A percentile compares a stretch with the other conserved stretches of the same genome.
phyloP scores from a whole-genome alignment of 2,888 invertebrate genomes.

The Pharmacophagus antenor region DNA sequence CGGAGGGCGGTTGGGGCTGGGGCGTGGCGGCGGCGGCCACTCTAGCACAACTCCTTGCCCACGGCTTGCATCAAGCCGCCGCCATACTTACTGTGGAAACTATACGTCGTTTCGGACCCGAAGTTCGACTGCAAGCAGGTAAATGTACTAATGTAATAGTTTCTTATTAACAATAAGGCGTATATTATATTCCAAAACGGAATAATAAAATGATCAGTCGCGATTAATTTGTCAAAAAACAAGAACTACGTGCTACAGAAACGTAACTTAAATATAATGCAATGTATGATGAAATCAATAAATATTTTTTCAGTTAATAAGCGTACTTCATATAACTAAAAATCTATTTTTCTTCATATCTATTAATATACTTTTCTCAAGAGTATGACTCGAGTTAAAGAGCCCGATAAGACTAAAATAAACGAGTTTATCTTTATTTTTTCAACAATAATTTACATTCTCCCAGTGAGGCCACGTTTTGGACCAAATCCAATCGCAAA shows the following conservation, averaged over 20 bases:
- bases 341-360: neutral
- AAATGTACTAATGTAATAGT: no score
- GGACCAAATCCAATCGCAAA: constrained; percentile 44
- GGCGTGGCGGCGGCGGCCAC: constrained; percentile 87
- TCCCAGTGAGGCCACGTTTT: constrained; percentile 40
- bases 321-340: no score
- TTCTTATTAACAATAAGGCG: no score
- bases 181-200: no score
- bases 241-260: no score
- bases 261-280: no score
- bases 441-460: constrained; percentile 36
- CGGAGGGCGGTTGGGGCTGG: constrained; percentile 95
- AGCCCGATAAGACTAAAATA: constrained; percentile 22
- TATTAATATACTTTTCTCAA: constrained; percentile 23
- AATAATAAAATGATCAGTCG: no score
- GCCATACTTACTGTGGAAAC: constrained; percentile 82
- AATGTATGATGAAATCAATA: no score
- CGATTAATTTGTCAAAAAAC: no score
- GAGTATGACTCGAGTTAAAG: constrained; percentile 20
- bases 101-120: constrained; percentile 81
- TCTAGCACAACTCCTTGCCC: constrained; percentile 86
- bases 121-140: constrained; percentile 84
- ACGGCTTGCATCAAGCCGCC: constrained; percentile 87
- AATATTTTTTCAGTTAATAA: no score
- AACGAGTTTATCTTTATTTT: constrained; percentile 32